Evolutionary conservation across 2,888 invertebrate species (phyloP), one percentile per base, ranked within the genome.

Genomic region (Lepidonotus clava): DNA sequence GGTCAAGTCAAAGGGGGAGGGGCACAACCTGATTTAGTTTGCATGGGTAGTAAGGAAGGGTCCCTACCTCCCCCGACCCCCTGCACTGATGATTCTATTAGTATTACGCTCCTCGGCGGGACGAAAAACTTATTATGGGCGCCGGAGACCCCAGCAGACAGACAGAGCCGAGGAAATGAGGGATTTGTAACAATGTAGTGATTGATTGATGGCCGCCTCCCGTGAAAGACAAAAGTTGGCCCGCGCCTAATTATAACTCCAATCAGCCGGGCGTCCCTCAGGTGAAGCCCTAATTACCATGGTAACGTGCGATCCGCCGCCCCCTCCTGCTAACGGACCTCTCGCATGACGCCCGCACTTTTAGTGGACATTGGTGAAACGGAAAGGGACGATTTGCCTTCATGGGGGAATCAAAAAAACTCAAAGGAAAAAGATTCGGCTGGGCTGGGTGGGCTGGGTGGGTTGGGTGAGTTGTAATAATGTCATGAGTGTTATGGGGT

Each of bases 151-250:
- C 8, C 21, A 38, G 71, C 21, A 56, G 56, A 56, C 14, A 6
- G 8, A 71, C 34, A 4, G 71, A 34, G 71, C 46, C 28, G 80
- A 46, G 80, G 80, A 80, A 80, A 80, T 41, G 80, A 80, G 80
- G 51, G 80, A 80, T 80, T 80, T 80, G 80, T 51, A 46, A 80
- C 80, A 80, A 80, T 80, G 80, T 80, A 46, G 80, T 51, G 80
- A 80, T 80, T 80, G 80, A 80, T 80, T 80, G 80, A 80, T 80
- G 80, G 51, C 34, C 28, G 28, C 18, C 24, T 80, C 28, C 80
- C 80, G 51, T 80, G 80, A 80, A 80, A 80, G 80, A 80, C 80
- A 80, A 80, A 80, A 80, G 51, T 51, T 80, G 21, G 24, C 80
- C 80, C 80, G 28, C 46, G 28, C 11, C 46, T 80, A 80, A 80